Evolutionary conservation across 2,888 invertebrate species (phyloP), one percentile per base, ranked within the genome.

Genomic region (Eretmocerus hayati): DNA sequence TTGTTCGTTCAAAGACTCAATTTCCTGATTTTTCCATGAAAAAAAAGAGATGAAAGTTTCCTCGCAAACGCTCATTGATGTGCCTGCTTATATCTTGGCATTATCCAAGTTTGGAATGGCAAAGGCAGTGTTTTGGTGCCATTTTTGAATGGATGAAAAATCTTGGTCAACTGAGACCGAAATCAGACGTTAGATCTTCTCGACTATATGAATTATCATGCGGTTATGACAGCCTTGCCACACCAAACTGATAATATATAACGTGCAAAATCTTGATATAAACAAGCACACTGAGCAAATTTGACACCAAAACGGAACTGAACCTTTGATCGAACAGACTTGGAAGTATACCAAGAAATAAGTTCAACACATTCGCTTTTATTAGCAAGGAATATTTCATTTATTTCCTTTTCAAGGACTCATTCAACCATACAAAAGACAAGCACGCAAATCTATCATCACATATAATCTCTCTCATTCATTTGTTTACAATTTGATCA

Each of bases 41-140:
- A 40, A 39, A 48, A 38, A 46, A 42, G 42, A 49, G 36, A 37
- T 42, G 39, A 52, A 54, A 52, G 57, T 55, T 38, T 54, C 51
- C 53, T 48, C 49, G 45, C 20, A 45, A 54, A 50, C 64, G 66
- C 66, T 67, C 64, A 61, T 64, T 61, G 54, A 66, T 67, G 70
- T 70, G 69, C 76, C 75, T 77, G 74, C 75, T 76, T 79, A 79
- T 75, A 73, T 78, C 79, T 71, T 72, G 72, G 74, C 69, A 71
- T 69, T 78, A 78, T 80, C 79, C 80, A 81, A 83, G 82, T 82
- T 77, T 81, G 81, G 80, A 78, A 77, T 79, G 78, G 81, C 79
- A 77, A 73, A 72, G 76, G 77, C 77, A 78, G 75, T 77, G 80
- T 80, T 81, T 80, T 80, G 81, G 81, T 80, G 78, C 77, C 77